Evolutionary conservation across 2,888 invertebrate genomes (phyloP).

Genomic region (Caenorhabditis uteleia): DNA sequence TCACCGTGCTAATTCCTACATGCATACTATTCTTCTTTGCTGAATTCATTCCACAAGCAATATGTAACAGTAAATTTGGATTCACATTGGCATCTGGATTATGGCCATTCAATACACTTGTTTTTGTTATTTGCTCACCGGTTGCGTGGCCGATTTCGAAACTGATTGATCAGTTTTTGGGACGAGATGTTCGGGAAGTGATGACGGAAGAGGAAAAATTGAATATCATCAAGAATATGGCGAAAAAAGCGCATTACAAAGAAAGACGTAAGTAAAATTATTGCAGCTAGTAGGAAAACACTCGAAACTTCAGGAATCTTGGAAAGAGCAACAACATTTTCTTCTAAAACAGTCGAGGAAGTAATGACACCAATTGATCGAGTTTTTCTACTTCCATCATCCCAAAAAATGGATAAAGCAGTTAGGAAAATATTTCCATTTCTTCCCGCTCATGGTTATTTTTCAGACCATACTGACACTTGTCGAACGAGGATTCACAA

Average conservation of each 20-base stretch:
- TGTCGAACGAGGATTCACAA: constrained; percentile 35
- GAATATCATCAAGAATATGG: constrained; percentile 32
- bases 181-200: constrained; percentile 31
- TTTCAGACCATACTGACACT: constrained; percentile 29
- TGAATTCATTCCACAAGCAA: constrained; percentile 23
- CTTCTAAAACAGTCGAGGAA: constrained; percentile 22
- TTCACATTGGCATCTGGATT: constrained; percentile 24
- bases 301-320: constrained; percentile 20
- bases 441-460: not conserved
- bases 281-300: not conserved
- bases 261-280: constrained; percentile 20
- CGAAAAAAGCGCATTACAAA: constrained; percentile 17
- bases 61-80: constrained; percentile 33
- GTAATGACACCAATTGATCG: constrained; percentile 35
- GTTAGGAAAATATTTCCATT: not conserved
- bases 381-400: constrained; percentile 22
- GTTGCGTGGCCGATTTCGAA: constrained; percentile 21
- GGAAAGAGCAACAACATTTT: constrained; percentile 26
- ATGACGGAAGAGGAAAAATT: constrained; percentile 34
- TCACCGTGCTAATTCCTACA: constrained; percentile 19
- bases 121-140: constrained; percentile 17
- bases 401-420: constrained; percentile 14
- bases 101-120: constrained; percentile 22
- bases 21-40: constrained; percentile 17
- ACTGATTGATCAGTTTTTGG: constrained; percentile 15